Evolutionary conservation across 2,797 vertebrate species (phyloP), one percentile per base, ranked within the genome.

Genomic region (Lacerta bilineata): DNA sequence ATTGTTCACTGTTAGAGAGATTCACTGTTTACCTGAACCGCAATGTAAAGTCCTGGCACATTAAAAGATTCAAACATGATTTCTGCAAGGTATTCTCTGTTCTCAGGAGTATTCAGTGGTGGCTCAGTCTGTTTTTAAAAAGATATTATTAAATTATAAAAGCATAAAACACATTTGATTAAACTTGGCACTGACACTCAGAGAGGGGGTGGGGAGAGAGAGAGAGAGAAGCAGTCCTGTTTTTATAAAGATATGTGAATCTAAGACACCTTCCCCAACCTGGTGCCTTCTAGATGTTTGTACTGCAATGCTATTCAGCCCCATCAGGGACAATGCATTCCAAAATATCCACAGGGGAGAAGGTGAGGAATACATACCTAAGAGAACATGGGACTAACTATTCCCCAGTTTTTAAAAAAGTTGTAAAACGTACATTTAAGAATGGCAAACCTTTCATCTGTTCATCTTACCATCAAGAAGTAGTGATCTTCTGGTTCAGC

Each of bases 41-140:
- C 98, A 76, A 98, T 97, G 94, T 98, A 98, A 90, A 98, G 97
- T 89, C 98, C 98, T 71, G 98, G 98, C 43, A 98, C 96, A 61
- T 97, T 98, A 92, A 98, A 98, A 0, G 98, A 98, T 93, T 99
- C 98, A 7, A 99, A 99, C 98, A 99, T 99, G 91, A 99, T 99
- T 96, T 99, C 98, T 18, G 98, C 98, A 29, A 98, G 98, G 93
- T 99, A 99, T 80, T 99, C 98, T 95, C 98, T 96, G 94, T 98
- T 99, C 94, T 99, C 98, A 61, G 98, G 98, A 1, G 98, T 99
- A 95, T 99, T 99, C 87, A 99, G 94, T 0, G 98, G 98, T 94
- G 98, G 98, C 87, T 99, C 98, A 88, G 98, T 99, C 98, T 99
- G 96, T 66, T 93, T 93, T 90, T 88, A 71, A 66, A 66, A 76